A percentile compares a stretch with the other conserved stretches of the same genome.
Conservation (phyloP, 2,797 vertebrate genomes). For the Echiichthys vipera region DNA sequence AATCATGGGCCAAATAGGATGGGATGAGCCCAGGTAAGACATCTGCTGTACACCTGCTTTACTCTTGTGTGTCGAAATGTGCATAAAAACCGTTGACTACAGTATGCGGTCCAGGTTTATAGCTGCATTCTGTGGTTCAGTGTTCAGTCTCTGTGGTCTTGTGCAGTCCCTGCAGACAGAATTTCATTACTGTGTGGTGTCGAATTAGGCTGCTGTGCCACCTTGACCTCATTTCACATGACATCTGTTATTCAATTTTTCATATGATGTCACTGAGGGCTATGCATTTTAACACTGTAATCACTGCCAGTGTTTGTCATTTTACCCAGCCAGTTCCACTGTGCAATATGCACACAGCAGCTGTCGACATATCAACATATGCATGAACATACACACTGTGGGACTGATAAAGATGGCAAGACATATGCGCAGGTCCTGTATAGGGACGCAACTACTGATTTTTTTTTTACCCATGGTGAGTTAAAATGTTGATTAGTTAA, state of each 20-base stretch:
- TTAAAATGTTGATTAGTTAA: neutral
- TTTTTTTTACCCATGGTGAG: no score
- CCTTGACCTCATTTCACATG: constrained; percentile 54
- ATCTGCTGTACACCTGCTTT: neutral
- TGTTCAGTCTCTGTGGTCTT: constrained; percentile 27
- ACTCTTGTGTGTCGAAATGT: neutral
- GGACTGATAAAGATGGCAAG: neutral
- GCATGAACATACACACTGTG: neutral
- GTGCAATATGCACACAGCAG: neutral
- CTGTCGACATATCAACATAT: constrained; percentile 8
- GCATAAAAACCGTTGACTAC: neutral
- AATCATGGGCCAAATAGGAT: constrained; percentile 91
- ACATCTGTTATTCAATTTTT: constrained; percentile 26
- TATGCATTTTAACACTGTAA: constrained; percentile 20
- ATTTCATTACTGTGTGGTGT: constrained; percentile 37
- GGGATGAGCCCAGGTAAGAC: constrained; percentile 90
- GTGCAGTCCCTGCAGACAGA: constrained; percentile 25
- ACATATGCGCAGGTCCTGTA: neutral
- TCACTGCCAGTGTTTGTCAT: constrained; percentile 29
- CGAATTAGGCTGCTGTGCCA: constrained; percentile 38
- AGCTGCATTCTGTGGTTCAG: constrained; percentile 2
- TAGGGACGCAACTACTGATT: neutral
- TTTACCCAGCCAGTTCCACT: neutral
- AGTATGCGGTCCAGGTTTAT: constrained; percentile 14
- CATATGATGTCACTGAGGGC: neutral